Conservation (phyloP, 2,888 invertebrate genomes). For the Pammene fasciana region DNA sequence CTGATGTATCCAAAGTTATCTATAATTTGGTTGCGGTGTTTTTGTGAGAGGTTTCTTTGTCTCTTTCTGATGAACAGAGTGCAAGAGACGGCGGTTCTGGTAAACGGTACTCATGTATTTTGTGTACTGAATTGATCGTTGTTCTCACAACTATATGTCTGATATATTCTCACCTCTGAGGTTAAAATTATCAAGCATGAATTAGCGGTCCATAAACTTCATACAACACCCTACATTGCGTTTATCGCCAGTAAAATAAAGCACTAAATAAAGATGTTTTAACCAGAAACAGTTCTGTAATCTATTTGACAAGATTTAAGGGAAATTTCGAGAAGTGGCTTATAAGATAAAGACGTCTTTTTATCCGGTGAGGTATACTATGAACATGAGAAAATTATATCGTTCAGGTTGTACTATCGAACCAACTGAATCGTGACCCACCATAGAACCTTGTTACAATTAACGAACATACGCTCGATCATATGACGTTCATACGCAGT, state of each 20-base stretch:
- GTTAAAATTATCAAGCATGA: conserved; percentile 31
- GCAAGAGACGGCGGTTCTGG: not conserved
- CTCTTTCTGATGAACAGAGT: not conserved
- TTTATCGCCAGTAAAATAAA: conserved; percentile 36
- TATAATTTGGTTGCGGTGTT: too few relatives aligned
- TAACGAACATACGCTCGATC: too few relatives aligned
- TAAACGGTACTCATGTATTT: not conserved
- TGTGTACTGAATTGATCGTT: conserved; percentile 5
- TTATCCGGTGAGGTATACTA: conserved; percentile 20
- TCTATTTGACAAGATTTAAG: conserved; percentile 42
- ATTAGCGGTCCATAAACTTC: conserved; percentile 38
- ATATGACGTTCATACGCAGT: too few relatives aligned
- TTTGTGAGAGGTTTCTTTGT: not conserved
- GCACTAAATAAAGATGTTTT: conserved; percentile 40
- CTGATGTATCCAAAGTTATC: too few relatives aligned
- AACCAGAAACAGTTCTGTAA: conserved; percentile 38
- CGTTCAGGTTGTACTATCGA: too few relatives aligned
- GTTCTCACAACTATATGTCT: conserved; percentile 16
- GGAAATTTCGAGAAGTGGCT: conserved; percentile 39
- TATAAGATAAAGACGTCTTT: conserved; percentile 40
- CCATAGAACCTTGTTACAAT: too few relatives aligned
- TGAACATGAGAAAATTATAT: not conserved
- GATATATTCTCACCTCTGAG: conserved; percentile 24
- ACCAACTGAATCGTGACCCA: too few relatives aligned
- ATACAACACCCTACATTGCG: conserved; percentile 18